Evolutionary conservation across 2,888 invertebrate genomes (phyloP), one percentile per base, ranked within the genome.

Genomic region (Carpatolechia fugitivella): DNA sequence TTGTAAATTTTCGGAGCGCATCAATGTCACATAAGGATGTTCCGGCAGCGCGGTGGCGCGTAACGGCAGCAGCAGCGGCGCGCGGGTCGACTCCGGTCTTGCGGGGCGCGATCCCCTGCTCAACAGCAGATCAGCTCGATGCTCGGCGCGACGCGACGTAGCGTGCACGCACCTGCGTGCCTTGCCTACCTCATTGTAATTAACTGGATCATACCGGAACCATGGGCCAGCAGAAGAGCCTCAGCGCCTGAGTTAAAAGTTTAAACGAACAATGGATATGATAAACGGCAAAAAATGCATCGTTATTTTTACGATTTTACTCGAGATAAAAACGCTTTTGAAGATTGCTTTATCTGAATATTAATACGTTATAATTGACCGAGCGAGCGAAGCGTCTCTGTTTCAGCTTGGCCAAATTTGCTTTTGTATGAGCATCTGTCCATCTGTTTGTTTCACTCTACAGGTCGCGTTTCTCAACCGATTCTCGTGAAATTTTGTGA

Each of bases 121-220:
- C n/a, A n/a, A n/a, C n/a, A n/a, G n/a, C n/a, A n/a, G n/a, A n/a
- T n/a, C n/a, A n/a, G n/a, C n/a, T n/a, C n/a, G n/a, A n/a, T n/a
- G n/a, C n/a, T n/a, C n/a, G n/a, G n/a, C n/a, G n/a, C n/a, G n/a
- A n/a, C n/a, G n/a, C 20, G 29, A 33, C 35, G 29, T 36, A 8
- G 20, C 41, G 41, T 62, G 60, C 68, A 67, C 64, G 65, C 63
- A 66, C 53, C 61, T 63, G 60, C 53, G 52, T 55, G 52, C 58
- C 49, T 49, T 30, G 13, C 57, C n/a, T n/a, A n/a, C n/a, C n/a
- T n/a, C n/a, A n/a, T 54, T 57, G 68, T 73, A 83, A 85, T 85
- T 86, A 86, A 76, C 65, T 76, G 76, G 79, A 72, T 77, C 79
- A 78, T 66, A 73, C 80, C 82, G 83, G 77, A 83, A 82, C 80